Conservation (phyloP, 2,113 vertebrate species). For the Ictalurus furcatus region DNA sequence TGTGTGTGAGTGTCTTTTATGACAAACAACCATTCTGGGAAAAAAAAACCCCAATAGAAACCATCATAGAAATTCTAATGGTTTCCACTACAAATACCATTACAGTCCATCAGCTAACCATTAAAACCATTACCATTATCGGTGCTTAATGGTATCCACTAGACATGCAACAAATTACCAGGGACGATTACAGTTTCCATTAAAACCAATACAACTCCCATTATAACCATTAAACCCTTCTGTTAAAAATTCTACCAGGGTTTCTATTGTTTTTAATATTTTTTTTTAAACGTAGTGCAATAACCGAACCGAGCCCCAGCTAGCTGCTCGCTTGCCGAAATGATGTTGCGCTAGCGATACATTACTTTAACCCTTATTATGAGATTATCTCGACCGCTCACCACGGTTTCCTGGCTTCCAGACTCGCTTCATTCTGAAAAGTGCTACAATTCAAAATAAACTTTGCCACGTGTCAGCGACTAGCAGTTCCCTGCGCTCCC, state of each 20-base stretch:
- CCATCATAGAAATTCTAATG: too few relatives aligned
- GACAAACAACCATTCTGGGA: background rate
- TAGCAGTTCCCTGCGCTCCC: background rate
- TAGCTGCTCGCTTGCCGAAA: background rate
- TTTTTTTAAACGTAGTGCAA: background rate
- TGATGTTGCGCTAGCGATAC: background rate
- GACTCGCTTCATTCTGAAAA: background rate
- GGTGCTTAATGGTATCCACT: too few relatives aligned
- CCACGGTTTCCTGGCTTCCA: background rate
- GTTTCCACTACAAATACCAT: too few relatives aligned
- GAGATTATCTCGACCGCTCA: background rate
- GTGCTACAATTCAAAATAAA: background rate
- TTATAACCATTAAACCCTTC: too few relatives aligned
- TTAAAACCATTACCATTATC: too few relatives aligned
- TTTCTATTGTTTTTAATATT: too few relatives aligned
- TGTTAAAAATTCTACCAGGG: too few relatives aligned
- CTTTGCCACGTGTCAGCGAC: background rate
- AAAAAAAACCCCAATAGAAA: too few relatives aligned
- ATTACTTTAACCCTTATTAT: background rate
- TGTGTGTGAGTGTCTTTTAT: conserved; percentile 3
- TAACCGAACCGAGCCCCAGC: background rate
- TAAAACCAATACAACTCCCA: too few relatives aligned
- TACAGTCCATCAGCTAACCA: too few relatives aligned
- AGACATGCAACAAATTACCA: too few relatives aligned
- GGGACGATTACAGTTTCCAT: too few relatives aligned